Evolutionary conservation across 2,888 invertebrate species (phyloP), one percentile per base, ranked within the genome.

Genomic region (Physocephala rufipes): DNA sequence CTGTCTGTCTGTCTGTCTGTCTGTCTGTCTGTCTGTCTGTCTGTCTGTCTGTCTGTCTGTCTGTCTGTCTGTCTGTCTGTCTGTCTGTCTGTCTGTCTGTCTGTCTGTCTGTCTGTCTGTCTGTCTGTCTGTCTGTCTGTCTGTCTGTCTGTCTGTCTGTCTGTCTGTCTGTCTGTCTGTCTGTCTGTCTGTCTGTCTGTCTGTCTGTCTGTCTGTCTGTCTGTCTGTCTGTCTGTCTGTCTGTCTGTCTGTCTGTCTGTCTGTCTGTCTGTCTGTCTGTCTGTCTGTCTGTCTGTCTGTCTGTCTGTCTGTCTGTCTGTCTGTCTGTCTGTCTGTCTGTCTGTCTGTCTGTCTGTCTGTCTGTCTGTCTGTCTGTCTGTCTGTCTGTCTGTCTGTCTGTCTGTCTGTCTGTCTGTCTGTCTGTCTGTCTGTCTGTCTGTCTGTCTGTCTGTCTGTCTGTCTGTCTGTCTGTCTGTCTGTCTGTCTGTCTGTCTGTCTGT

Each of bases 1-100:
- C 45, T 45, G 45, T 45, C 45, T 45, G 45, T 45, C 45, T 45
- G 45, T 45, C 45, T 45, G 45, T 45, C 45, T 45, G 45, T 45
- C 45, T 45, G 45, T 45, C 45, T 45, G 45, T 45, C 45, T 45
- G 45, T 45, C 45, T 45, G 45, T 45, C 45, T 45, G 45, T 45
- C 45, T 45, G 45, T 45, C 45, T 45, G 45, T 45, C 45, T 45
- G 45, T 45, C 45, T 45, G 45, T 45, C 45, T 45, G 45, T 45
- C 45, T 12, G 45, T 45, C 45, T 45, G 45, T 45, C 45, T 12
- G 45, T 45, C 45, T 45, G 45, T 45, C 45, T 12, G 45, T 45
- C 45, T 45, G 45, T 45, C 45, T 12, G 45, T 45, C 45, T 45
- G 45, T 45, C 45, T 12, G 45, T 45, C 45, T 45, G 45, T 45